Base-by-base conservation (phyloP, 2,888 invertebrate species). In the Brachyopa scutellaris region DNA sequence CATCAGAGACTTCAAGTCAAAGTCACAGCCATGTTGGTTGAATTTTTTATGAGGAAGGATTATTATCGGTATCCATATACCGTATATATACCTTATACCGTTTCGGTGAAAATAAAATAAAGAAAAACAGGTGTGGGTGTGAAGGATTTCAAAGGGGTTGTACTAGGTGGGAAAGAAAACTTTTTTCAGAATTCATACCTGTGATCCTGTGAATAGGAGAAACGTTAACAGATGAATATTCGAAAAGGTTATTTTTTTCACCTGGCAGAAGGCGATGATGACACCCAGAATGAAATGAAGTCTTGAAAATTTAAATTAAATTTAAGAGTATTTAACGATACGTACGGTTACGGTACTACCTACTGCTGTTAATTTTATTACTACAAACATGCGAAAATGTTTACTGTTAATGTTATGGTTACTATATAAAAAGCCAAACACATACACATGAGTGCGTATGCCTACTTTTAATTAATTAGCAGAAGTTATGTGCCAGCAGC, bases 381-480 rank as follows among this genome's bases (percentile, higher is more conserved):
- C 15, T 6, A 1, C 42, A 45, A 47, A 21, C 42, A 31, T 13
- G 33, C n/a, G 15, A 15, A n/a, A 62, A 21, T 23, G 23, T n/a
- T n/a, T n/a, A n/a, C n/a, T n/a, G n/a, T n/a, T n/a, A n/a, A n/a
- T n/a, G 17, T 38, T 11, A 49, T 31, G 33, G 31, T 61, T 17
- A 33, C 31, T 23, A 26, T 62, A 26, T 26, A 5, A 70, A 45
- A 53, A 23, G 11, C 17, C 57, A 15, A 33, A 45, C 26, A 31
- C 40, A 59, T 33, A 31, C 40, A 59, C 40, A 70, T 62, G 33
- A 53, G 69, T 57, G 57, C 31, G 31, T 66, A 76, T 76, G 59
- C 82, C 82, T 70, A 31, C 53, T 53, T 57, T 67, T 66, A 70
- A 82, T 77, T 76, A 77, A 82, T 77, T 77, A 76, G 19, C 47